Percentiles rank a stretch among this genome's conserved stretches.
phyloP scores from a whole-genome alignment of 2,113 vertebrate genomes.

The Anthoscopus minutus region DNA sequence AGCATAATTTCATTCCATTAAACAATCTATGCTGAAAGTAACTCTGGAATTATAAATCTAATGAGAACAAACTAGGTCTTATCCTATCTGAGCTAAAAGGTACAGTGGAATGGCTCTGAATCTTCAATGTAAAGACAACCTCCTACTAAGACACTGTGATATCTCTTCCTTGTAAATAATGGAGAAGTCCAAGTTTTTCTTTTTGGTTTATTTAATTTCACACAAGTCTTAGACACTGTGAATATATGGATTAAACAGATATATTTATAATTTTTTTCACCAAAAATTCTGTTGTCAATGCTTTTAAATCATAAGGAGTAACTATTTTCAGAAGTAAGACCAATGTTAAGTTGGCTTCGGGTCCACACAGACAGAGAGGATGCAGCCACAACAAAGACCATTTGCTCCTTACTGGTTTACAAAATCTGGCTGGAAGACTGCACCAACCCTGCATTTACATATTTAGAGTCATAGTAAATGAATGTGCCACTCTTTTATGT shows the following conservation, averaged over 20 bases:
- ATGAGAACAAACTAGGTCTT: background rate
- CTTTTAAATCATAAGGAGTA: background rate
- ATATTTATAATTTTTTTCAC: background rate
- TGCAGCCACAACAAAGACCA: background rate
- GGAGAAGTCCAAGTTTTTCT: background rate
- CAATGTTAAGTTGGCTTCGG: background rate
- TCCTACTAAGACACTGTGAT: fast-evolving
- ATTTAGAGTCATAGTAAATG: background rate
- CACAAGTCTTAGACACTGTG: background rate
- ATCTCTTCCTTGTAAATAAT: background rate
- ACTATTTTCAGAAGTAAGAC: background rate
- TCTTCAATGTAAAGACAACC: background rate
- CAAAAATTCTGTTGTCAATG: background rate
- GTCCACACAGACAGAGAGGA: background rate
- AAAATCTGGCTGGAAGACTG: background rate
- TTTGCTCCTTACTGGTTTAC: background rate
- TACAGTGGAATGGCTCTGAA: background rate
- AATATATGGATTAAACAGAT: background rate
- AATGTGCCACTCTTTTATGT: background rate
- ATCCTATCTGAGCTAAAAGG: background rate
- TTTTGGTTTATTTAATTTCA: background rate
- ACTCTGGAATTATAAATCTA: conserved; percentile 17
- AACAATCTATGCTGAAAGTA: background rate
- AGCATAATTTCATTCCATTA: background rate
- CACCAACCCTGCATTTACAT: background rate